A percentile compares a stretch with the other conserved stretches of the same genome.
These are phyloP conservation scores for Mustela nigripes DNA, from an alignment of 2,113 vertebrate genomes.

Conservation along the genomic window DNA sequence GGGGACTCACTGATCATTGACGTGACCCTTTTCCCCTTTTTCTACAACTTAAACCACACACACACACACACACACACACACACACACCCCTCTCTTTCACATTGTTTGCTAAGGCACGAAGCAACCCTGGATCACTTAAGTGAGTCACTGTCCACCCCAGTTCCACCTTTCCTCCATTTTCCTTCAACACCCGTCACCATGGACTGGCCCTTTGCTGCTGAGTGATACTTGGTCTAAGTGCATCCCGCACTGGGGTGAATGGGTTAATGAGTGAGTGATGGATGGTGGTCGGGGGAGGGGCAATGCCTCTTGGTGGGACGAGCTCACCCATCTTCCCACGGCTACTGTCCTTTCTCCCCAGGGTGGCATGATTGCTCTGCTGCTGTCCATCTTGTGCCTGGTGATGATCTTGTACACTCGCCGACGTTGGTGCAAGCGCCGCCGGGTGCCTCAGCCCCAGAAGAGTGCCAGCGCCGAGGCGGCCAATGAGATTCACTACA, in stretches of 20 bases:
- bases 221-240: neutral
- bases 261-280: neutral
- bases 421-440: slow-evolving; percentile 97
- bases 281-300: neutral
- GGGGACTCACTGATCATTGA: neutral
- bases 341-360: slow-evolving; percentile 70
- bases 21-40: neutral
- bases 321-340: accelerated
- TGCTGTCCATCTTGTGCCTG: slow-evolving; percentile 97
- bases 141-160: neutral
- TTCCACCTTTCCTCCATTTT: neutral
- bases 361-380: slow-evolving; percentile 99
- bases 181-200: neutral
- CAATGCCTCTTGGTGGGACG: neutral
- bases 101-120: neutral
- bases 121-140: neutral
- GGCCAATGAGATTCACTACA: slow-evolving; percentile 99
- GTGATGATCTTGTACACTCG: slow-evolving; percentile 98
- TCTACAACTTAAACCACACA: neutral
- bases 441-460: slow-evolving; percentile 98
- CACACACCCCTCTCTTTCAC: neutral
- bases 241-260: neutral
- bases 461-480: slow-evolving; percentile 98
- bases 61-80: neutral
- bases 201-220: neutral